phyloP scores from a whole-genome alignment of 1,140 invertebrate species.

The Tribolium castaneum region DNA sequence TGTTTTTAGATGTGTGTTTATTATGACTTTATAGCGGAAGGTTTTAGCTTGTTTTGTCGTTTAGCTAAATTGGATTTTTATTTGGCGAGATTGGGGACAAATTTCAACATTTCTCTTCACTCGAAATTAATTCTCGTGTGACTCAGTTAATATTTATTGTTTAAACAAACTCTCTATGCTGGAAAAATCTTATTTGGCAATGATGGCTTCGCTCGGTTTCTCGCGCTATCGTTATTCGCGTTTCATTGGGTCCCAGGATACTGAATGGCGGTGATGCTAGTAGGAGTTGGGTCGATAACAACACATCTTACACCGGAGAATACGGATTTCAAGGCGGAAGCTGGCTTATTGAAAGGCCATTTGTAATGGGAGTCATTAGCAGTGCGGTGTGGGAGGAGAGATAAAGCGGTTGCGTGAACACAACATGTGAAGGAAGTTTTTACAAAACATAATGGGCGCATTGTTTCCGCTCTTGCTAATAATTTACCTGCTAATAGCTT shows the following conservation, averaged over 20 bases:
- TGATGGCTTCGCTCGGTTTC: conserved; percentile 16
- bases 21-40: conserved; percentile 58
- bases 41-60: conserved; percentile 56
- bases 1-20: conserved; percentile 58
- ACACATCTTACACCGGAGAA: conserved; percentile 33
- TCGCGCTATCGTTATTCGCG: conserved; percentile 23
- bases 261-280: conserved; percentile 27
- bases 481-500: too few species aligned
- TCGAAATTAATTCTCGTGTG: background rate
- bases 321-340: background rate
- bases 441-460: too few species aligned
- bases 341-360: background rate
- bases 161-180: background rate
- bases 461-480: too few species aligned
- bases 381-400: too few species aligned
- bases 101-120: too few species aligned
- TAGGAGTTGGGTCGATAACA: conserved; percentile 18
- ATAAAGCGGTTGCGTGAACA: too few species aligned
- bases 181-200: conserved; percentile 28
- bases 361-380: background rate
- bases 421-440: too few species aligned
- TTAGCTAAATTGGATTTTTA: conserved; percentile 61
- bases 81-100: conserved; percentile 46
- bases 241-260: conserved; percentile 33
- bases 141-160: conserved; percentile 2